Base-by-base conservation (phyloP, 2,888 invertebrate species). In the Tenthredo livida region DNA sequence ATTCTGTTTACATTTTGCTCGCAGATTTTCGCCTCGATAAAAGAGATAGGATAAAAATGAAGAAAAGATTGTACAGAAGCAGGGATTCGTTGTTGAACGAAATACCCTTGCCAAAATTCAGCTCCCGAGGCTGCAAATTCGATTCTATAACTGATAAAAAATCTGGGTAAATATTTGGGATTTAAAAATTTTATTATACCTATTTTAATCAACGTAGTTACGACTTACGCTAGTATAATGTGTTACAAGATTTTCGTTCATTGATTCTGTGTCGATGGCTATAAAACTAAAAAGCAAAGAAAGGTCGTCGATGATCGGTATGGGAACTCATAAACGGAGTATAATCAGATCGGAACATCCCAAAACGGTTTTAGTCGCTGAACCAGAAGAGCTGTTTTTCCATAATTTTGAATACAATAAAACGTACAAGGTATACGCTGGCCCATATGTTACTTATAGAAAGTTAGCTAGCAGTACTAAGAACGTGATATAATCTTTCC, bases 361-460 rank as follows among this genome's bases (percentile, higher is more conserved):
- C 17, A 88, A 85, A 87, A 86, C 75, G 1, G 85, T 90, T 84
- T 90, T 94, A 73, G 85, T 88, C 67, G 90, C 92, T 17, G 86
- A 89, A 25, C 92, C 93, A 25, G 86, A 86, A 25, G 82, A 87
- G 82, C 87, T 94, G 15, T 86, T 90, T 58, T 94, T 94, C 89
- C 86, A 88, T 29, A 93, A 94, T 88, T 94, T 91, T 86, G 87
- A 92, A 86, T 50, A 90, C 21, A 89, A 90, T 43, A 88, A 88
- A 84, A 85, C 87, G 1, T 93, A 94, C 85, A 91, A 91, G 89
- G 94, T 94, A 88, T 54, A 54, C 1, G n/a, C 54, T 2, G n/a
- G 54, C 7, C 7, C 43, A 75, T 73, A 29, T 84, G 47, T 61
- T 4, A 67, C 25, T 47, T 29, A 37, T 50, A 15, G 89, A 89